Evolutionary conservation across 1,140 invertebrate species (phyloP).

Genomic region (Apocrypta bakeri): DNA sequence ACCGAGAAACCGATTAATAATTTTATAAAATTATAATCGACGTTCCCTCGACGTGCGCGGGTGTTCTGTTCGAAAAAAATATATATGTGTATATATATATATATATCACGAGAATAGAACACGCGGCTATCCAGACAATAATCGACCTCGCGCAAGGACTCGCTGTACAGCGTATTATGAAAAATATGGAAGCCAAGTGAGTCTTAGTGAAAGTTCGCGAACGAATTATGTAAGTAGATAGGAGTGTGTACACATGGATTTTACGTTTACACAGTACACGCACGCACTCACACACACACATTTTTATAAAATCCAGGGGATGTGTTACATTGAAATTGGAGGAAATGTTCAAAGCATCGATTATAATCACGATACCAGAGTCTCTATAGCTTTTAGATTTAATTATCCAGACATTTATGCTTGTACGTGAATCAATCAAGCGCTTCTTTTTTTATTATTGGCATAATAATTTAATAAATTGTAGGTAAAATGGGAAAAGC

Average conservation of each 20-base stretch:
- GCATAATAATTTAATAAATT: no score
- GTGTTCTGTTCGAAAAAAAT: no score
- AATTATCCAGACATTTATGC: no score
- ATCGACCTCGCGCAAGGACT: conserved; percentile 47
- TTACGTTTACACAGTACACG: no score
- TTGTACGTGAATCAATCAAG: no score
- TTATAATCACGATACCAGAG: no score
- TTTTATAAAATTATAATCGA: conserved; percentile 29
- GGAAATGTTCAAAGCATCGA: no score
- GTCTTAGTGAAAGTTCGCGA: conserved; percentile 40
- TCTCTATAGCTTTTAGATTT: no score
- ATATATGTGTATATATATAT: background rate
- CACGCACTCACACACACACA: background rate
- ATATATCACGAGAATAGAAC: background rate
- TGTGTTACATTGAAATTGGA: conserved; percentile 13
- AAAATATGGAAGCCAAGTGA: conserved; percentile 21
- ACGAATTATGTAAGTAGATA: conserved; percentile 38
- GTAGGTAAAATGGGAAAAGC: no score
- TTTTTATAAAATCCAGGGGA: background rate
- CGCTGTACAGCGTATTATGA: conserved; percentile 18
- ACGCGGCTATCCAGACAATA: background rate
- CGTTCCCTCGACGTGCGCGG: no score
- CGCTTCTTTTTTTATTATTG: no score
- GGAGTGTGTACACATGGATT: background rate
- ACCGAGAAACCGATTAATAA: conserved; percentile 23